Conservation (phyloP, 2,113 vertebrate genomes). For the Tyrannus savana region DNA sequence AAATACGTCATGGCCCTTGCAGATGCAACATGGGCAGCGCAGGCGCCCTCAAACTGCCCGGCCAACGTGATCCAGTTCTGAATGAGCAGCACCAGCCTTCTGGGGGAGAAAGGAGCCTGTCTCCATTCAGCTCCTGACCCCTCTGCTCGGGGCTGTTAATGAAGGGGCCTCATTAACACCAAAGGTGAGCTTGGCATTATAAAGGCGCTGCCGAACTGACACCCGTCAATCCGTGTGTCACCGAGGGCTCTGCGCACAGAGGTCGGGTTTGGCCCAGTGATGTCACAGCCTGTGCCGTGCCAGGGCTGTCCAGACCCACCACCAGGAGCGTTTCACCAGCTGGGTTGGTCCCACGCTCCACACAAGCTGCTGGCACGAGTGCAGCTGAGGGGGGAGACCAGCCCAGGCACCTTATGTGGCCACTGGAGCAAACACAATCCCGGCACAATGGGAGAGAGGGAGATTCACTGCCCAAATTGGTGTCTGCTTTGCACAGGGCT, state of each 20-base stretch:
- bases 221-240: neutral
- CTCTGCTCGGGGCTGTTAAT: conserved; percentile 23
- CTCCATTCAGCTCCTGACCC: conserved; percentile 36
- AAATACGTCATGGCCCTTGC: conserved; percentile 12
- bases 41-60: neutral
- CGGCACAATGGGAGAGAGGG: neutral
- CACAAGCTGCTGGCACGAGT: neutral
- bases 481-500: neutral
- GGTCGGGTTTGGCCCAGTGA: conserved; percentile 12
- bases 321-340: neutral
- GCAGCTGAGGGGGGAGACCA: neutral
- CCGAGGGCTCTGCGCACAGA: neutral
- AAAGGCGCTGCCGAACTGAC: neutral
- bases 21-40: conserved; percentile 46
- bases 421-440: neutral
- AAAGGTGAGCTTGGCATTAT: conserved; percentile 35
- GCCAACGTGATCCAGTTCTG: conserved; percentile 52
- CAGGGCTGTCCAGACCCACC: neutral
- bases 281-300: neutral
- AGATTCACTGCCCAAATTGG: neutral
- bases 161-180: conserved; percentile 57
- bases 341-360: neutral
- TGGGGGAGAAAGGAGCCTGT: conserved; percentile 36
- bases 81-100: conserved; percentile 41
- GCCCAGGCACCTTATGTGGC: neutral